A percentile compares a stretch with the other conserved stretches of the same genome.
These are phyloP conservation scores for Pampus argenteus DNA, from an alignment of 2,797 vertebrate genomes.

Conservation along the genomic window DNA sequence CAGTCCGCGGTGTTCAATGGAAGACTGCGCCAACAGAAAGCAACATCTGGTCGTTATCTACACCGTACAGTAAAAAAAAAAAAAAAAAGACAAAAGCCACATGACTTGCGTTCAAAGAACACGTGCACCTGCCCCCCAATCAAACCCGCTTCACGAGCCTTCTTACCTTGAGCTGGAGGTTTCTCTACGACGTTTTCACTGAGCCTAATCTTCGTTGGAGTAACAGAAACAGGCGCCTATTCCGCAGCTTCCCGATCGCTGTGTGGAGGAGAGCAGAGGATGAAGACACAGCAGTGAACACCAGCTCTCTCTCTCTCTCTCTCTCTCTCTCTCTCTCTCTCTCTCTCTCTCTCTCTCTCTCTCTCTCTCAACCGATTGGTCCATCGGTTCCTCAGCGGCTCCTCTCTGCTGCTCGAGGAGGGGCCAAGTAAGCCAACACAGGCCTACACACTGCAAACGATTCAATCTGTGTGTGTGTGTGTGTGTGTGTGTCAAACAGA, in stretches of 20 bases:
- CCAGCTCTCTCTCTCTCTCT: conserved; percentile 50
- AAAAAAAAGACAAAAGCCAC: conserved; percentile 28
- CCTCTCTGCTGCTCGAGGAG: conserved; percentile 68
- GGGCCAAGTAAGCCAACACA: conserved; percentile 60
- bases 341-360: conserved; percentile 41
- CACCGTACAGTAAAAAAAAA: conserved; percentile 2
- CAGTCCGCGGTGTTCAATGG: conserved; percentile 12
- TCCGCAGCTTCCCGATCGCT: conserved; percentile 75
- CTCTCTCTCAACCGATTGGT: conserved; percentile 79
- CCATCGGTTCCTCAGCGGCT: conserved; percentile 61
- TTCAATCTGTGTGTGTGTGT: conserved; percentile 9
- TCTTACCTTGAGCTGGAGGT: conserved; percentile 79
- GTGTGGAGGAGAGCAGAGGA: conserved; percentile 56
- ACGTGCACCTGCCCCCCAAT: conserved; percentile 22
- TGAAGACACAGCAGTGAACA: conserved; percentile 60
- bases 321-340: conserved; percentile 37
- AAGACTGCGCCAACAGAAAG: conserved; percentile 23
- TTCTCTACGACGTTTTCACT: conserved; percentile 35
- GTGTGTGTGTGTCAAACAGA: neutral
- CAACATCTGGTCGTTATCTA: neutral
- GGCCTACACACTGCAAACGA: neutral
- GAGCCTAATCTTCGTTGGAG: conserved; percentile 29
- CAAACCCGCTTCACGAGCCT: conserved; percentile 1
- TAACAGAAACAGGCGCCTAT: conserved; percentile 68
- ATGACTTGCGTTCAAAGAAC: conserved; percentile 33